Evolutionary conservation across 2,888 invertebrate species (phyloP).

Genomic region (Sesia bembeciformis): DNA sequence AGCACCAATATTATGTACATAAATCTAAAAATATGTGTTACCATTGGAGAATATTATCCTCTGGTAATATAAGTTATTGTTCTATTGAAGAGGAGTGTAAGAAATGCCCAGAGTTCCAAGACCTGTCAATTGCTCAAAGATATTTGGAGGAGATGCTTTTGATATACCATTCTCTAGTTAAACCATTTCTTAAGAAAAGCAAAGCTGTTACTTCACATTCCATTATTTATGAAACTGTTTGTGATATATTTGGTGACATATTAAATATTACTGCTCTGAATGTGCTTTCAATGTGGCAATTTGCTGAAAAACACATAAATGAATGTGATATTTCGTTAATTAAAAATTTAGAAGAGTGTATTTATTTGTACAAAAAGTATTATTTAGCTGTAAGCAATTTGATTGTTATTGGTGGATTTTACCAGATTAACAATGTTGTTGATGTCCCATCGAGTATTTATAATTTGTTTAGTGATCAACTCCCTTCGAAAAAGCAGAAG

Average conservation of each 20-base stretch:
- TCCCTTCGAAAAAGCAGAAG: constrained; percentile 69
- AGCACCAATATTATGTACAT: constrained; percentile 32
- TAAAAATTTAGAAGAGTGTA: constrained; percentile 81
- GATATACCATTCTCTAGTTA: constrained; percentile 76
- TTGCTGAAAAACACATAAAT: constrained; percentile 77
- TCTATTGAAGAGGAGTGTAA: constrained; percentile 43
- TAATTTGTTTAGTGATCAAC: constrained; percentile 72
- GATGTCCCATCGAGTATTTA: constrained; percentile 74
- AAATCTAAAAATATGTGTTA: constrained; percentile 63
- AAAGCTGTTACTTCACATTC: constrained; percentile 69
- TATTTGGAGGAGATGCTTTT: constrained; percentile 80
- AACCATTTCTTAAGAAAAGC: constrained; percentile 78
- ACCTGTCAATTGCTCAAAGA: constrained; percentile 78
- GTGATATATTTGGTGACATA: constrained; percentile 80
- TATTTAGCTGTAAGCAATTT: constrained; percentile 82
- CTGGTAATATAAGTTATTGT: constrained; percentile 63
- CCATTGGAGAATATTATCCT: constrained; percentile 64
- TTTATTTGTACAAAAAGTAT: constrained; percentile 81
- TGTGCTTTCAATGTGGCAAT: constrained; percentile 80
- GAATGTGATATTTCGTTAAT: constrained; percentile 80
- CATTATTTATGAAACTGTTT: constrained; percentile 77
- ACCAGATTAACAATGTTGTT: constrained; percentile 77
- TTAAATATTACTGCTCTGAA: constrained; percentile 80
- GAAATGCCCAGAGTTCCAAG: constrained; percentile 60
- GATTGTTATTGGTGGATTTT: constrained; percentile 81